Evolutionary conservation across 2,888 invertebrate genomes (phyloP).

Genomic region (Allacma fusca): DNA sequence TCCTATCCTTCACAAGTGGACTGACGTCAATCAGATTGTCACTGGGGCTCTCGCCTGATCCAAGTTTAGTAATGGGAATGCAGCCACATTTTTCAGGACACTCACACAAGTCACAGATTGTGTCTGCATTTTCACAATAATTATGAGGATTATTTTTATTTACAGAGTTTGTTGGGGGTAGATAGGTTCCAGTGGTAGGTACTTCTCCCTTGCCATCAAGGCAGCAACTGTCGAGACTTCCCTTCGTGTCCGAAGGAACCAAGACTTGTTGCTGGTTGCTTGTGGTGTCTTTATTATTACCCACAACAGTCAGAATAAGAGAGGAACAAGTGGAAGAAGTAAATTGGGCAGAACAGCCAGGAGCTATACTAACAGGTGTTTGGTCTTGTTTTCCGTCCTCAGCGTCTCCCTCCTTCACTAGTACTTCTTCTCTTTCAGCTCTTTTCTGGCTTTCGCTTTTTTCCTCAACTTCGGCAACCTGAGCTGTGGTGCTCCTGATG

Average conservation of each 20-base stretch:
- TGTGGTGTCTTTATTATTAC: not conserved
- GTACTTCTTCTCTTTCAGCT: not conserved
- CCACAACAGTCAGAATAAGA: too few species aligned
- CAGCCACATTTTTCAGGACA: too few species aligned
- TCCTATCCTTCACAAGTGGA: not conserved
- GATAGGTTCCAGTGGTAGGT: not conserved
- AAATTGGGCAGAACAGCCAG: conserved; percentile 40
- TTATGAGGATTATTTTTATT: too few species aligned
- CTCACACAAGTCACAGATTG: too few species aligned
- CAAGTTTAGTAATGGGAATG: too few species aligned
- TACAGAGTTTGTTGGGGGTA: too few species aligned
- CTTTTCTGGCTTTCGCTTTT: not conserved
- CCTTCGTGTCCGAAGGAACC: not conserved
- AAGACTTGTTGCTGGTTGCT: not conserved
- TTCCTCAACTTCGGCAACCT: not conserved
- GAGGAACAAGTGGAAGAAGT: not conserved
- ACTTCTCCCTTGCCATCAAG: conserved; percentile 10
- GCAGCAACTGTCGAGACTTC: not conserved
- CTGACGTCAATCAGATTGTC: not conserved
- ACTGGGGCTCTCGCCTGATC: not conserved
- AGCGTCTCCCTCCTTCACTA: conserved; percentile 11
- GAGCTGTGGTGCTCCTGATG: not conserved
- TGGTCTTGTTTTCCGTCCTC: too few species aligned
- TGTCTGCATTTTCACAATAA: too few species aligned
- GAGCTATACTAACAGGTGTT: conserved; percentile 24